phyloP scores from a whole-genome alignment of 2,888 invertebrate genomes.

The Callimorpha dominula region DNA sequence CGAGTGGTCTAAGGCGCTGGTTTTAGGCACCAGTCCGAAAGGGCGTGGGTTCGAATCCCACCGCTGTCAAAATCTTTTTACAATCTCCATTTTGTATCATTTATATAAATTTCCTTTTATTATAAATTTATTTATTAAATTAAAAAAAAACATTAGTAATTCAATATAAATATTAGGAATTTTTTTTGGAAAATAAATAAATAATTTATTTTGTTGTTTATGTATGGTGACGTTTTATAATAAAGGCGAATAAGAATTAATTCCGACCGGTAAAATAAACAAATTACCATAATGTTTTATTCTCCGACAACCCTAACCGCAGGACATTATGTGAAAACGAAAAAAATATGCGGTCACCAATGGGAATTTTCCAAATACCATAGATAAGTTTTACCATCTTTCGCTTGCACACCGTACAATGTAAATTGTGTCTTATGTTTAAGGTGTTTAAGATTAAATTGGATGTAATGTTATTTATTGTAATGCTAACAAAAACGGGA shows the following conservation, averaged over 20 bases:
- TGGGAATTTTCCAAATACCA: slow-evolving; percentile 58
- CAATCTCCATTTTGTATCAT: not conserved
- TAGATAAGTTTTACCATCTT: slow-evolving; percentile 45
- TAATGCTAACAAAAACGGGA: slow-evolving; percentile 44
- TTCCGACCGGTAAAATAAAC: slow-evolving; percentile 33
- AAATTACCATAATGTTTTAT: slow-evolving; percentile 37
- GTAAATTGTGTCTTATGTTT: slow-evolving; percentile 31
- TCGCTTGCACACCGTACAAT: slow-evolving; percentile 12
- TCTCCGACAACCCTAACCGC: slow-evolving; percentile 41
- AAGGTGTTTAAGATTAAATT: slow-evolving; percentile 22
- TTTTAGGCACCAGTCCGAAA: slow-evolving; percentile 91
- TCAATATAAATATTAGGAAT: not conserved
- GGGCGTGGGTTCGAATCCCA: slow-evolving; percentile 92
- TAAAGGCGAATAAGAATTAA: slow-evolving; percentile 14
- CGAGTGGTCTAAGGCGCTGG: slow-evolving; percentile 91
- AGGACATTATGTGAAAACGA: slow-evolving; percentile 45
- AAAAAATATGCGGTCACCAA: slow-evolving; percentile 54
- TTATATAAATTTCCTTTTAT: not conserved
- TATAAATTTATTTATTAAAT: not conserved
- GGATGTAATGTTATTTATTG: slow-evolving; percentile 20
- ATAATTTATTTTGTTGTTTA: slow-evolving; percentile 34
- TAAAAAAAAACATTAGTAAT: not conserved
- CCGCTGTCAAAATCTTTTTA: slow-evolving; percentile 83
- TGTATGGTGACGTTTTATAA: slow-evolving; percentile 34
- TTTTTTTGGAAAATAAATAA: not conserved